A percentile compares a stretch with the other conserved stretches of the same genome.
phyloP scores from a whole-genome alignment of 2,797 vertebrate species.

The Nannoperca australis region DNA sequence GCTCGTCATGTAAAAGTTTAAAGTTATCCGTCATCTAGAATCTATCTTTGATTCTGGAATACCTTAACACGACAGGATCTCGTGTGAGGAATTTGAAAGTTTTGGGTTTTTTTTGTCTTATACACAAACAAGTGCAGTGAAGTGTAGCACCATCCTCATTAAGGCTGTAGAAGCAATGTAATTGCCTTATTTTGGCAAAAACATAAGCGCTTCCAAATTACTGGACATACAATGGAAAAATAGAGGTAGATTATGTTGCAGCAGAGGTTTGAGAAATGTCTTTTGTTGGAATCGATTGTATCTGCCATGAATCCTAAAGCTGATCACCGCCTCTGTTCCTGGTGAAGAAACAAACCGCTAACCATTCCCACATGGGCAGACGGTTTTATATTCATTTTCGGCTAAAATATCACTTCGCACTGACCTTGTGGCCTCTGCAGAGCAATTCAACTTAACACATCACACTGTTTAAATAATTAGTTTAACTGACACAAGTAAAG shows the following conservation, averaged over 20 bases:
- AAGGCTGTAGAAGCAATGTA: not conserved
- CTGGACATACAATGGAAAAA: not conserved
- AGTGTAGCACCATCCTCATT: not conserved
- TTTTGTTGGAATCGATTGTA: not conserved
- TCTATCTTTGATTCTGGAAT: not conserved
- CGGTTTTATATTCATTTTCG: too few relatives aligned
- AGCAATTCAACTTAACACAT: not conserved
- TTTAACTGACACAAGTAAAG: not conserved
- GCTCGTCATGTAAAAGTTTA: not conserved
- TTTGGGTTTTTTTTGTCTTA: not conserved
- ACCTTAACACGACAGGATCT: too few relatives aligned
- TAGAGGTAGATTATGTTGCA: not conserved
- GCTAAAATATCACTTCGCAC: too few relatives aligned
- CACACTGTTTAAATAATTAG: constrained; percentile 1
- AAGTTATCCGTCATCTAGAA: not conserved
- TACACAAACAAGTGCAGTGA: not conserved
- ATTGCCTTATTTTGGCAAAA: not conserved
- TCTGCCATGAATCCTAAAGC: not conserved
- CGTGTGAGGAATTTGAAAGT: too few relatives aligned
- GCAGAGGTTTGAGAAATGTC: not conserved
- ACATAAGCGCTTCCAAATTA: not conserved
- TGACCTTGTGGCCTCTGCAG: not conserved
- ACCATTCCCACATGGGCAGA: not conserved
- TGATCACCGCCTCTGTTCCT: not conserved
- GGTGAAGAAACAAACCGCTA: not conserved